Evolutionary conservation across 2,888 invertebrate genomes (phyloP), one percentile per base, ranked within the genome.

Genomic region (Tetropium fuscum): DNA sequence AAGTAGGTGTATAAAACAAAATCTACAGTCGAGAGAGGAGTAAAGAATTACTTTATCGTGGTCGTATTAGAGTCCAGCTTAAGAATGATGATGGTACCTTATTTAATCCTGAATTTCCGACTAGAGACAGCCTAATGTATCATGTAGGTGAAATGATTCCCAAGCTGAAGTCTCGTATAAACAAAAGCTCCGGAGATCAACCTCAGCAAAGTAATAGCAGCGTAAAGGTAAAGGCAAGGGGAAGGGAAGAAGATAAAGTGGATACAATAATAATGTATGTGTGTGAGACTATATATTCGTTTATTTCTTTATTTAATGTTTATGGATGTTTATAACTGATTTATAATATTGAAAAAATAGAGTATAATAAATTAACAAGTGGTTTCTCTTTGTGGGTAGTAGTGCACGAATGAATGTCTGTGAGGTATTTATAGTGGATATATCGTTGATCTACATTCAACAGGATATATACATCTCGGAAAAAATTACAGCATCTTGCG

Each of bases 1-100:
- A 88, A 71, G 90, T 97, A 55, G 93, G 92, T 19, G 91, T 97
- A 5, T 98, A 98, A 83, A 94, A 94, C 74, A 98, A 98, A 83
- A 84, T 94, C 25, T 97, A 98, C 80, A 88, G 94, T 4, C 85
- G 96, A 36, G 98, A 98, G 80, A 87, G 88, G 58, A 97, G 97
- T 80, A 94, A 95, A 83, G 98, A 98, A 83, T 84, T 91, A 60
- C 82, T 90, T 40, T 89, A 87, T 74, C 87, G 94, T 68, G 98
- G 98, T 1, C 87, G 98, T 58, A 92, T 99, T 64, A 86, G 98
- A 53, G 91, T 99, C 0, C 97, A 98, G 78, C 82, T 99, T 60
- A 94, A 91, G 78, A 92, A 95, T 80, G 95, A 96, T 77, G 94
- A 97, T 81, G 96, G 95, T 0, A 84, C 88, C 13, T 88, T 91